Evolutionary conservation across 1,140 invertebrate genomes (phyloP).

Genomic region (Coptotermes formosanus): DNA sequence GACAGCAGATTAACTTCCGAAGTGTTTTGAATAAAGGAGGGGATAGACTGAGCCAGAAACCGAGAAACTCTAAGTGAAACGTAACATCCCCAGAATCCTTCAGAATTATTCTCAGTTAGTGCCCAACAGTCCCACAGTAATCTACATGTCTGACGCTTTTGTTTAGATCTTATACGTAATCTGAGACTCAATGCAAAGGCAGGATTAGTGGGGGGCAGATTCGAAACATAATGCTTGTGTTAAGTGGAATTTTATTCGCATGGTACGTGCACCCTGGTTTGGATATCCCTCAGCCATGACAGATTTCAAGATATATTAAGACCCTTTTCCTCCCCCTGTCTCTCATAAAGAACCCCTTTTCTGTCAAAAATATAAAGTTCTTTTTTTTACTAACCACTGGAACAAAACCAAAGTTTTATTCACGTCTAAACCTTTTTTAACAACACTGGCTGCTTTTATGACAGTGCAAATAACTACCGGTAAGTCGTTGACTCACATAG

Average conservation of each 20-base stretch:
- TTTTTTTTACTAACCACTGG: background rate
- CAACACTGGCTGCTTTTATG: background rate
- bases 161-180: too few relatives aligned
- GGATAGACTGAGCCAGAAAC: too few relatives aligned
- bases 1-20: too few relatives aligned
- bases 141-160: too few relatives aligned
- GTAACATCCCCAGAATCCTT: too few relatives aligned
- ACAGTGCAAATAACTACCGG: constrained; percentile 12
- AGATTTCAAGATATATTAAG: background rate
- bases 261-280: background rate
- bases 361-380: background rate
- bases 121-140: too few relatives aligned
- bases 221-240: too few relatives aligned
- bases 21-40: too few relatives aligned
- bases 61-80: too few relatives aligned
- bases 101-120: too few relatives aligned
- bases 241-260: background rate
- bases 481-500: background rate
- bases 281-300: background rate
- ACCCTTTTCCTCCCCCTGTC: background rate
- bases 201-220: too few relatives aligned
- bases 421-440: background rate
- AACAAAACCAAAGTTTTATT: constrained; percentile 10
- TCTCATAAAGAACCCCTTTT: background rate
- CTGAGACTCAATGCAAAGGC: too few relatives aligned